Conservation (phyloP, 2,113 vertebrate species). For the Tor tambroides region DNA sequence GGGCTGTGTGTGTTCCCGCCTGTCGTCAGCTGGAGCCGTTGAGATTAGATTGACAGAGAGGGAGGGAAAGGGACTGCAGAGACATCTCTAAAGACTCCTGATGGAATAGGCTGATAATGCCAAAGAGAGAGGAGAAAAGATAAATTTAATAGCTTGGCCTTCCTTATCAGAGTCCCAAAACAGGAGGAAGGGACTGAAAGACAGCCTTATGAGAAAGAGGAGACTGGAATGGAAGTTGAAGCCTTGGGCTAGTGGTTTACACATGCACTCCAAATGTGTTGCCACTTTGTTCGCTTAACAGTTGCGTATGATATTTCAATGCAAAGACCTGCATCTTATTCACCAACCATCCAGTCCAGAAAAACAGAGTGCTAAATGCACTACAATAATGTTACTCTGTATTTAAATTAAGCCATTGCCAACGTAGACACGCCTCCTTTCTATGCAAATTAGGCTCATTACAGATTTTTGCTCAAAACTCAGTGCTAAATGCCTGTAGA, state of each 20-base stretch:
- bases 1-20: slow-evolving; percentile 34
- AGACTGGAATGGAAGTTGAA: not conserved
- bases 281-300: not conserved
- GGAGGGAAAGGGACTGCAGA: not conserved
- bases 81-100: slow-evolving; percentile 33
- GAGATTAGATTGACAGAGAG: slow-evolving; percentile 43
- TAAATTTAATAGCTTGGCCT: slow-evolving; percentile 37
- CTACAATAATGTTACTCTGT: not conserved
- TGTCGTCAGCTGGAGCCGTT: slow-evolving; percentile 9
- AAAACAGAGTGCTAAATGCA: not conserved
- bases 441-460: not conserved
- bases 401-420: not conserved
- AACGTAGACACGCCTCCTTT: not conserved
- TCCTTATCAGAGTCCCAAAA: slow-evolving; percentile 31
- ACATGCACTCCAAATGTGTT: not conserved
- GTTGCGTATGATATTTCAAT: not conserved
- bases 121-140: slow-evolving; percentile 10
- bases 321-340: not conserved
- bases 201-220: not conserved
- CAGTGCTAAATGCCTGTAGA: not conserved
- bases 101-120: slow-evolving; percentile 35
- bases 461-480: not conserved
- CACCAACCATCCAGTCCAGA: not conserved
- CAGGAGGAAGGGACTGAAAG: slow-evolving; percentile 15
- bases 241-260: not conserved